A percentile compares a stretch with the other conserved stretches of the same genome.
Conservation (phyloP, 2,797 vertebrate species). For the Chiloscyllium punctatum region DNA sequence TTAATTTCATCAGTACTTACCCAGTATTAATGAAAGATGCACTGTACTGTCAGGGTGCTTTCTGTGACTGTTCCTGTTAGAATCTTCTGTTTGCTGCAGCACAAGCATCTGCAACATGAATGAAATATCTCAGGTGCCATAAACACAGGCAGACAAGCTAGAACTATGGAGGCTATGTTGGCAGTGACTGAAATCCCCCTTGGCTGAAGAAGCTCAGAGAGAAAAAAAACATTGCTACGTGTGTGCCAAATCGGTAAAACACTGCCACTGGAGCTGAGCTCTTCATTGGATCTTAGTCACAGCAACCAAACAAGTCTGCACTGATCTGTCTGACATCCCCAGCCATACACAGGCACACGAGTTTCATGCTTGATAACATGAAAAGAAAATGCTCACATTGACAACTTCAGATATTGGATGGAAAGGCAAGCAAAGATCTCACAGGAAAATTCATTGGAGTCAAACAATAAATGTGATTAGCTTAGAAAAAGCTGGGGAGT, state of each 20-base stretch:
- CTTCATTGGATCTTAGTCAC: not conserved
- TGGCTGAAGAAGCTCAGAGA: slow-evolving; percentile 14
- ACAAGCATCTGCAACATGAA: not conserved
- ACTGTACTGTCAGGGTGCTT: not conserved
- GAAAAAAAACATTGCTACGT: not conserved
- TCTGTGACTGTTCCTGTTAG: not conserved
- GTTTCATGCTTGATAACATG: not conserved
- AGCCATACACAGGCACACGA: not conserved
- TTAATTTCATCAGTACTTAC: not conserved
- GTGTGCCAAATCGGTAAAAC: not conserved
- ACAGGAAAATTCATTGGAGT: slow-evolving; percentile 10
- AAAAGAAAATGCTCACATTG: not conserved
- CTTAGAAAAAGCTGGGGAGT: not conserved
- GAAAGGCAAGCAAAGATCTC: not conserved
- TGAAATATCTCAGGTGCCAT: not conserved
- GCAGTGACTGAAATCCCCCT: not conserved
- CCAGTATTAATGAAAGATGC: not conserved
- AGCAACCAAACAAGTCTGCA: not conserved
- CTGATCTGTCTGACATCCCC: not conserved
- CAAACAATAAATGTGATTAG: slow-evolving; percentile 2
- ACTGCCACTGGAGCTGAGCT: not conserved
- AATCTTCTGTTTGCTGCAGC: not conserved
- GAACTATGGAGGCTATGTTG: not conserved
- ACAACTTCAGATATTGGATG: not conserved
- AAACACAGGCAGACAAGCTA: not conserved